Percentiles rank a stretch among this genome's conserved stretches.
These are phyloP conservation scores for Acipenser transmontanus DNA, from an alignment of 2,797 vertebrate species.

Conservation along the genomic window DNA sequence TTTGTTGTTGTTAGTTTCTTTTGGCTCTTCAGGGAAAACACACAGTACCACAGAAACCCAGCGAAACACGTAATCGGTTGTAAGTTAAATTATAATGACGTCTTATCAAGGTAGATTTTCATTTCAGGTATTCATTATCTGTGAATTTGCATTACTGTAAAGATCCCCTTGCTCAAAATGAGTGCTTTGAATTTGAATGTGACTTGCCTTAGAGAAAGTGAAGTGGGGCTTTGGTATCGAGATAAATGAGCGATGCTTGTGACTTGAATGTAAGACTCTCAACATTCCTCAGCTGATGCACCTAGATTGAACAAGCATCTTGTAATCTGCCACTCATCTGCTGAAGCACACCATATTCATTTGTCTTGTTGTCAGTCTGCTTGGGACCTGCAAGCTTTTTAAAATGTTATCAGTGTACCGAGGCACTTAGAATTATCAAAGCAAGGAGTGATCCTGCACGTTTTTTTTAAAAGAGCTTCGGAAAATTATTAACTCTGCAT, in stretches of 20 bases:
- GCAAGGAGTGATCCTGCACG: too few relatives aligned
- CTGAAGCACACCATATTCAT: background rate
- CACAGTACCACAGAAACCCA: too few relatives aligned
- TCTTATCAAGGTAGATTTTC: background rate
- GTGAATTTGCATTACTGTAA: background rate
- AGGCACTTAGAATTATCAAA: too few relatives aligned
- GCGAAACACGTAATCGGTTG: too few relatives aligned
- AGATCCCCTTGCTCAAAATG: background rate
- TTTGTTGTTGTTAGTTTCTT: too few relatives aligned
- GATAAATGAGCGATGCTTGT: background rate
- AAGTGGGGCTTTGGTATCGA: background rate
- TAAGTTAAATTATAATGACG: too few relatives aligned
- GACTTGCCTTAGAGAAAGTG: background rate
- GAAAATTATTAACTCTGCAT: too few relatives aligned
- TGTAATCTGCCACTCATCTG: conserved; percentile 5
- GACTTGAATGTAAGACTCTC: conserved; percentile 1
- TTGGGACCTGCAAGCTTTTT: background rate
- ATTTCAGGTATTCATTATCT: background rate
- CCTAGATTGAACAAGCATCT: background rate
- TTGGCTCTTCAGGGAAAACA: too few relatives aligned
- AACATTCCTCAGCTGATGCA: background rate
- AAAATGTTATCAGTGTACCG: too few relatives aligned
- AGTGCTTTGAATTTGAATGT: background rate
- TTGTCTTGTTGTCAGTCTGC: conserved; percentile 1
- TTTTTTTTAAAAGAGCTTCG: too few relatives aligned